Conservation (phyloP, 2,797 vertebrate species). For the Nannoperca obscura region DNA sequence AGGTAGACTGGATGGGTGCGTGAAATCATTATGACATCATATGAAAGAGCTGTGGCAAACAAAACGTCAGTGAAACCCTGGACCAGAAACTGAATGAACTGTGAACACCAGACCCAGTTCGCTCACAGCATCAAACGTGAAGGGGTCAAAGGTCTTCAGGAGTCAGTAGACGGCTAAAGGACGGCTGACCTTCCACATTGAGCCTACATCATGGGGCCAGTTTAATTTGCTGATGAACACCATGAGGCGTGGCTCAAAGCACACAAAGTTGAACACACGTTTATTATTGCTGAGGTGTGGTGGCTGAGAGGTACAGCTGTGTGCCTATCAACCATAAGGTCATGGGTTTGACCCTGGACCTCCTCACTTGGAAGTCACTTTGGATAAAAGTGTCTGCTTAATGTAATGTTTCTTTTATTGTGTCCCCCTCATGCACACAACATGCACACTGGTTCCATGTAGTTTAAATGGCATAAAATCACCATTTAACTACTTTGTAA, state of each 20-base stretch:
- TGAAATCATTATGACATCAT: conserved; percentile 40
- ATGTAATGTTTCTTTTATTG: neutral
- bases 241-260: neutral
- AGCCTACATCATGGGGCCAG: neutral
- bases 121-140: neutral
- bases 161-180: neutral
- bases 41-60: conserved; percentile 17
- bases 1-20: conserved; percentile 7
- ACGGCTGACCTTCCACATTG: neutral
- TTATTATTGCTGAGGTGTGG: neutral
- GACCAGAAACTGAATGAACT: conserved; percentile 5
- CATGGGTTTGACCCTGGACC: too few relatives aligned
- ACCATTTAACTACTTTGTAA: conserved; percentile 21
- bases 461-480: conserved; percentile 4
- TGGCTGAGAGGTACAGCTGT: too few relatives aligned
- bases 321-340: too few relatives aligned
- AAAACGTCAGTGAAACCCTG: conserved; percentile 4
- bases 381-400: too few relatives aligned
- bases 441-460: neutral
- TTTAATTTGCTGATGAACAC: neutral
- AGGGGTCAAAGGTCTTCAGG: neutral
- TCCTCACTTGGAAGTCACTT: too few relatives aligned
- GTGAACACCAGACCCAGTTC: neutral
- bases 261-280: neutral
- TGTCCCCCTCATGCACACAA: neutral